A percentile compares a stretch with the other conserved stretches of the same genome.
These are phyloP conservation scores for Accipiter virgatus DNA, from an alignment of 2,113 vertebrate genomes.

Conservation along the genomic window DNA sequence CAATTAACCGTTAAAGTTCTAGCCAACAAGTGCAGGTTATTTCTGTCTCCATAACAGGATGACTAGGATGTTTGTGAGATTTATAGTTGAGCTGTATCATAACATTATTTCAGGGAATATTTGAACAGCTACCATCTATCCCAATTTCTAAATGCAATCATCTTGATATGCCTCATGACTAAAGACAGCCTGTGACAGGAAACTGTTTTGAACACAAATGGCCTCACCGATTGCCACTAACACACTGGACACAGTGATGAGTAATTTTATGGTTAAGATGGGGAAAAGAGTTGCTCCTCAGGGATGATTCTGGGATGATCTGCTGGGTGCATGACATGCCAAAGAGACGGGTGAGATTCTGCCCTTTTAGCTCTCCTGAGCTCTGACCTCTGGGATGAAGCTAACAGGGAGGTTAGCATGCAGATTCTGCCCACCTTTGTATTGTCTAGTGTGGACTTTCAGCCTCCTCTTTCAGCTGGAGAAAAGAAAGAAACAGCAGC, in stretches of 20 bases:
- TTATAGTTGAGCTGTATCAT: neutral
- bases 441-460: neutral
- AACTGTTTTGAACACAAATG: neutral
- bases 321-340: neutral
- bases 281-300: neutral
- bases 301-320: neutral
- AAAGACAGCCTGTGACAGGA: neutral
- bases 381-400: neutral
- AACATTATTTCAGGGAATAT: slow-evolving; percentile 5
- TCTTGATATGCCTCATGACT: neutral
- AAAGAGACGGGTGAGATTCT: neutral
- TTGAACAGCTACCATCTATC: slow-evolving; percentile 10
- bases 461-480: neutral
- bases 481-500: neutral
- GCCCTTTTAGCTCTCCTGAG: neutral
- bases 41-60: neutral
- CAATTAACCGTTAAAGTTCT: neutral
- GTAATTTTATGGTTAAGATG: neutral
- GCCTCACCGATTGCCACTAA: neutral
- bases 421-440: neutral
- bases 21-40: neutral
- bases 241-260: neutral
- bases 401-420: fast-evolving
- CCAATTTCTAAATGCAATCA: neutral
- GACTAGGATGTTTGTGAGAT: neutral